A percentile compares a stretch with the other conserved stretches of the same genome.
These are phyloP conservation scores for Tyto alba DNA, from an alignment of 2,113 vertebrate genomes.

Conservation along the genomic window DNA sequence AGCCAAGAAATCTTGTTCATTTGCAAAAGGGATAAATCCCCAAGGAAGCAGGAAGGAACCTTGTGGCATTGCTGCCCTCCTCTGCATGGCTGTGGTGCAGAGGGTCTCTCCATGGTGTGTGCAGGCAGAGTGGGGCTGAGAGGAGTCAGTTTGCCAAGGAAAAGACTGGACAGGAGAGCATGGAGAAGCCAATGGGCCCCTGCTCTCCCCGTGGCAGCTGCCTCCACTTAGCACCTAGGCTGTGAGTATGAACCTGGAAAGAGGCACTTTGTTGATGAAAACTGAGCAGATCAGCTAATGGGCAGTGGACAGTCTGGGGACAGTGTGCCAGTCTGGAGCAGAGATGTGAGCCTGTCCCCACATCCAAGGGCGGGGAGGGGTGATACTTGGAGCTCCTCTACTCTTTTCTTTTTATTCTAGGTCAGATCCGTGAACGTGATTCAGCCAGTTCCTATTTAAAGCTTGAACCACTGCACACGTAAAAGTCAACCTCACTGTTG, in stretches of 20 bases:
- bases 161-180: background rate
- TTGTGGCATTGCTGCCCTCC: background rate
- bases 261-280: background rate
- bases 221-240: background rate
- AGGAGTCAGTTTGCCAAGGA: background rate
- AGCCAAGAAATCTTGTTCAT: background rate
- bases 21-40: background rate
- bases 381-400: background rate
- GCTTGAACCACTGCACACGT: background rate
- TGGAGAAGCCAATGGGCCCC: fast-evolving
- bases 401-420: background rate
- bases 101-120: background rate
- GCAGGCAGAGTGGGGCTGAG: background rate
- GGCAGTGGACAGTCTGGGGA: background rate
- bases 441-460: background rate
- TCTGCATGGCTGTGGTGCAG: background rate
- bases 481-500: background rate
- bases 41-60: background rate
- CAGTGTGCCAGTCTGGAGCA: background rate
- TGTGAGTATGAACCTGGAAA: background rate
- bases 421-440: background rate
- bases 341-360: background rate
- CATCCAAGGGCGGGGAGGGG: background rate
- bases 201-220: background rate
- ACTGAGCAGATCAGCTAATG: background rate